A percentile compares a stretch with the other conserved stretches of the same genome.
Conservation (phyloP, 2,888 invertebrate genomes). For the Andrena minutula region DNA sequence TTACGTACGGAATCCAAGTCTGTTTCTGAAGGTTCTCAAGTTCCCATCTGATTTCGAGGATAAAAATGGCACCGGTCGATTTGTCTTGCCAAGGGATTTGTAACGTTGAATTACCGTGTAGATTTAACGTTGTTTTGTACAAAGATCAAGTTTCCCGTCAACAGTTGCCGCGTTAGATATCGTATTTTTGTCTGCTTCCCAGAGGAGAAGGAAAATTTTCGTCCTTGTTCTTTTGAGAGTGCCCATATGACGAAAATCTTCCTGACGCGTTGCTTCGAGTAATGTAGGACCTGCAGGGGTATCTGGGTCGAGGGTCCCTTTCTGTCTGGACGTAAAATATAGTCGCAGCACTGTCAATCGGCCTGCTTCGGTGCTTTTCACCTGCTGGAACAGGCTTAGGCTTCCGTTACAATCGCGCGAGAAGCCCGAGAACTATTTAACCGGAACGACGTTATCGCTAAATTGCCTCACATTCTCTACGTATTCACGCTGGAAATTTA, state of each 20-base stretch:
- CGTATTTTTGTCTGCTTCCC: too few species aligned
- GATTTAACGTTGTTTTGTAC: too few species aligned
- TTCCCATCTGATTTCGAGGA: too few species aligned
- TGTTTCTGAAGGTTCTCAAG: too few species aligned
- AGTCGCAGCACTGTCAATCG: constrained; percentile 35
- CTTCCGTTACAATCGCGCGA: constrained; percentile 2
- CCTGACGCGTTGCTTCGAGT: too few species aligned
- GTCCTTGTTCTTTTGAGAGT: too few species aligned
- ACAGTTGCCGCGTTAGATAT: too few species aligned
- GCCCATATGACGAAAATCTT: too few species aligned
- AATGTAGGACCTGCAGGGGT: constrained; percentile 49
- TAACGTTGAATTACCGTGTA: constrained; percentile 14
- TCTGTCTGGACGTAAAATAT: constrained; percentile 64
- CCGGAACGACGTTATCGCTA: constrained; percentile 31
- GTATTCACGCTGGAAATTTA: constrained; percentile 32
- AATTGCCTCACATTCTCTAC: constrained; percentile 14
- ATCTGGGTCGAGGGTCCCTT: constrained; percentile 73
- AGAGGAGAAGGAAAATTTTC: too few species aligned
- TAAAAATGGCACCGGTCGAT: too few species aligned
- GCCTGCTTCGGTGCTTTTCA: constrained; percentile 22
- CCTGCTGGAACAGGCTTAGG: constrained; percentile 39
- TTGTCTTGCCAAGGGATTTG: not conserved
- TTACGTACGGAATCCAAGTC: too few species aligned
- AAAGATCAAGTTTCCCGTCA: too few species aligned
- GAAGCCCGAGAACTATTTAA: constrained; percentile 20